Conservation (phyloP, 2,888 invertebrate species). For the Amphipoea lucens region DNA sequence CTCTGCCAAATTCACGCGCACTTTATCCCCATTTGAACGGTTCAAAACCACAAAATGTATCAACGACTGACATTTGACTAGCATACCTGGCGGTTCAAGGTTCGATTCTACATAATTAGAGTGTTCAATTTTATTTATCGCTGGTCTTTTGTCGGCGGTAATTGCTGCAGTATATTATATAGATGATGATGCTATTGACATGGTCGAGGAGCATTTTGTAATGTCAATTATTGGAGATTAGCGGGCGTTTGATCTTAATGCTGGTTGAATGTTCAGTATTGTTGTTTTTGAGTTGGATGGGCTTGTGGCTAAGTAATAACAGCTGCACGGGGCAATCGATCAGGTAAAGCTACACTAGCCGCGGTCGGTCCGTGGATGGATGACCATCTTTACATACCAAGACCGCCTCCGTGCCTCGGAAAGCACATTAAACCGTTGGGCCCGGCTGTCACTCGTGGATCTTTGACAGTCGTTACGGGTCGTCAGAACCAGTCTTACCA, state of each 20-base stretch:
- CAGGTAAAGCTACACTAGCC: too few species aligned
- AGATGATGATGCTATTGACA: constrained; percentile 30
- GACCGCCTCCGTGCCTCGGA: too few species aligned
- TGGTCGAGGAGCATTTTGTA: constrained; percentile 33
- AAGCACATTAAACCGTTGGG: too few species aligned
- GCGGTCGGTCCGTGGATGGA: too few species aligned
- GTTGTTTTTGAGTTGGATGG: neutral
- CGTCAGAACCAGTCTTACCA: too few species aligned
- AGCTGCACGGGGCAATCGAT: too few species aligned
- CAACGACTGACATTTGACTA: constrained; percentile 59
- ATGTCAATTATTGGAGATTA: constrained; percentile 16
- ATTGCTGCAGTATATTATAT: constrained; percentile 46
- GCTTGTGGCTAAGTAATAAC: too few species aligned
- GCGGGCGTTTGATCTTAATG: neutral
- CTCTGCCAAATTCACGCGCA: constrained; percentile 42
- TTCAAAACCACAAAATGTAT: constrained; percentile 57
- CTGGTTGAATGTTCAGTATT: neutral
- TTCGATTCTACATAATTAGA: constrained; percentile 60
- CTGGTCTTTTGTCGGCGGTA: constrained; percentile 55
- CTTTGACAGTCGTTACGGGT: too few species aligned
- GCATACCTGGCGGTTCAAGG: constrained; percentile 66
- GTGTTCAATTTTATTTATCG: constrained; percentile 65
- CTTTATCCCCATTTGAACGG: constrained; percentile 43
- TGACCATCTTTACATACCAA: too few species aligned
- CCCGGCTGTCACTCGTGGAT: too few species aligned